These are phyloP conservation scores for Apteryx mantelli DNA, from an alignment of 2,113 vertebrate genomes.

Conservation along the genomic window DNA sequence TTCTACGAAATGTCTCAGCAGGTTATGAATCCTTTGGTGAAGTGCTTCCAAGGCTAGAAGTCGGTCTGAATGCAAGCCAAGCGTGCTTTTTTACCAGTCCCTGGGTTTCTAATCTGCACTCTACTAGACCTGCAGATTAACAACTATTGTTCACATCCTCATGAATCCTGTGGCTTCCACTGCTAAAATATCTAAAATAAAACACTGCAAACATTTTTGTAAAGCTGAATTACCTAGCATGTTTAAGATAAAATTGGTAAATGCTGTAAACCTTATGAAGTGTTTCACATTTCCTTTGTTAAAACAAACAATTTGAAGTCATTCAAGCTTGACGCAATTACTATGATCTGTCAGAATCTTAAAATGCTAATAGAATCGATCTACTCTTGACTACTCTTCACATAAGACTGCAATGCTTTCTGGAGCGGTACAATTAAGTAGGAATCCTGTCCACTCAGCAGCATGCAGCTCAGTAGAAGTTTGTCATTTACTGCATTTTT, in stretches of 20 bases:
- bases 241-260: neutral
- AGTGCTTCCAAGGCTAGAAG: rapidly evolving
- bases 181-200: neutral
- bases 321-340: neutral
- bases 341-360: neutral
- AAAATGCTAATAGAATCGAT: neutral
- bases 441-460: neutral
- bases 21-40: neutral
- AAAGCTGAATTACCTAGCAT: neutral
- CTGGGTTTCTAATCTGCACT: neutral
- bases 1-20: neutral
- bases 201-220: neutral
- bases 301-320: neutral
- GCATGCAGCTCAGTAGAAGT: neutral
- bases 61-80: neutral
- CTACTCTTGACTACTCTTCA: neutral
- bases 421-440: neutral
- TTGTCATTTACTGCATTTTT: neutral
- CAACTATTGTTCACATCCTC: neutral
- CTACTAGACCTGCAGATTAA: neutral
- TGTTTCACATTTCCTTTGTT: neutral
- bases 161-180: neutral
- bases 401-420: neutral
- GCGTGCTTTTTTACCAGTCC: rapidly evolving
- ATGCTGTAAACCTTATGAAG: neutral